These are phyloP conservation scores for Geopemphigus sp. DNA, from an alignment of 1,140 invertebrate species.

Conservation along the genomic window DNA sequence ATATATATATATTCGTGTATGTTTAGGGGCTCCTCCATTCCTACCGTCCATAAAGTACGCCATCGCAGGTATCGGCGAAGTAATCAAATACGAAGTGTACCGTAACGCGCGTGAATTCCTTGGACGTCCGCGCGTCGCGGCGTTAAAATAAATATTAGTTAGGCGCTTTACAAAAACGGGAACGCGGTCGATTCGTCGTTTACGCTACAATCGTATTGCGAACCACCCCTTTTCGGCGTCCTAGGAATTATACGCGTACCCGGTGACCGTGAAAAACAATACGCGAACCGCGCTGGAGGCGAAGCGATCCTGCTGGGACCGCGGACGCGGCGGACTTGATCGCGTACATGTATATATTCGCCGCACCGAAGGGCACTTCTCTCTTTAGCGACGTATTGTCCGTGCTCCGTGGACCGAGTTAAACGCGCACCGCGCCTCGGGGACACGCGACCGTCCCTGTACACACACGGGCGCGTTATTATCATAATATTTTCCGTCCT, in stretches of 20 bases:
- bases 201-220: no score
- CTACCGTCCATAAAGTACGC: no score
- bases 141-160: no score
- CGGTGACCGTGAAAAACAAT: conserved; percentile 24
- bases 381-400: conserved; percentile 44
- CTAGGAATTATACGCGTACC: neutral
- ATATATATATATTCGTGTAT: no score
- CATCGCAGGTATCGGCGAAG: no score
- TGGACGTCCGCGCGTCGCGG: no score
- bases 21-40: no score
- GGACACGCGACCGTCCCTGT: conserved; percentile 17
- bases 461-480: neutral
- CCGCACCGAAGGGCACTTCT: conserved; percentile 14
- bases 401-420: conserved; percentile 44
- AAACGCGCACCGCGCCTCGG: neutral
- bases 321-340: neutral
- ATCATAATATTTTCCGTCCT: conserved; percentile 43
- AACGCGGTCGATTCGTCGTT: no score
- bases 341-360: neutral
- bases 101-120: no score
- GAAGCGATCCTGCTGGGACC: neutral
- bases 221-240: no score
- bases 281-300: neutral
- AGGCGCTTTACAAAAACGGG: no score
- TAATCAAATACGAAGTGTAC: no score